A percentile compares a stretch with the other conserved stretches of the same genome.
These are phyloP conservation scores for Leptopilina boulardi DNA, from an alignment of 1,140 invertebrate species.

Conservation along the genomic window DNA sequence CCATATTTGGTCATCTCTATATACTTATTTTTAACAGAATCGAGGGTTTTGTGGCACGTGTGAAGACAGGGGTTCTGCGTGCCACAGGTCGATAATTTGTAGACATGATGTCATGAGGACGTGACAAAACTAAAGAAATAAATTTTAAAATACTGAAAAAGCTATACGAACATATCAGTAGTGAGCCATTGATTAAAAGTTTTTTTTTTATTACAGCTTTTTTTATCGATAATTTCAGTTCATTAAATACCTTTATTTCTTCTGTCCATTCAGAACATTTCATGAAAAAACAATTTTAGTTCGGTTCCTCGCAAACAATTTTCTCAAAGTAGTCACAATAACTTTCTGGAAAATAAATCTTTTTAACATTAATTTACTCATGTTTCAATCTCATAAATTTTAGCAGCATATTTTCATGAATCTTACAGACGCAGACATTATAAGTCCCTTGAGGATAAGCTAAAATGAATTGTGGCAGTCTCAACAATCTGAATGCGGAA, in stretches of 20 bases:
- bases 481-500: background rate
- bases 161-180: slow-evolving; percentile 1
- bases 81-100: too few species aligned
- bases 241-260: slow-evolving; percentile 11
- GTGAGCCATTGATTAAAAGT: slow-evolving; percentile 21
- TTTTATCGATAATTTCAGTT: slow-evolving; percentile 13
- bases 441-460: slow-evolving; percentile 19
- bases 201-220: background rate
- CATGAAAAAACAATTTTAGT: slow-evolving; percentile 3
- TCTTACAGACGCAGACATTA: slow-evolving; percentile 26
- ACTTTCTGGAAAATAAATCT: slow-evolving; percentile 8
- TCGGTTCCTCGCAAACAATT: background rate
- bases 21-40: too few species aligned
- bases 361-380: background rate
- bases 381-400: slow-evolving; percentile 25
- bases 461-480: slow-evolving; percentile 16
- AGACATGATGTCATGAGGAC: too few species aligned
- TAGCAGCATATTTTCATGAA: slow-evolving; percentile 8
- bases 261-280: background rate
- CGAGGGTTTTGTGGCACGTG: too few species aligned
- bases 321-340: slow-evolving; percentile 24
- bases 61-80: too few species aligned
- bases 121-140: too few species aligned
- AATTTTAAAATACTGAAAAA: background rate
- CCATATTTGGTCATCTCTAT: too few species aligned